Evolutionary conservation across 2,797 vertebrate genomes (phyloP).

Genomic region (Neomorphus geoffroyi): DNA sequence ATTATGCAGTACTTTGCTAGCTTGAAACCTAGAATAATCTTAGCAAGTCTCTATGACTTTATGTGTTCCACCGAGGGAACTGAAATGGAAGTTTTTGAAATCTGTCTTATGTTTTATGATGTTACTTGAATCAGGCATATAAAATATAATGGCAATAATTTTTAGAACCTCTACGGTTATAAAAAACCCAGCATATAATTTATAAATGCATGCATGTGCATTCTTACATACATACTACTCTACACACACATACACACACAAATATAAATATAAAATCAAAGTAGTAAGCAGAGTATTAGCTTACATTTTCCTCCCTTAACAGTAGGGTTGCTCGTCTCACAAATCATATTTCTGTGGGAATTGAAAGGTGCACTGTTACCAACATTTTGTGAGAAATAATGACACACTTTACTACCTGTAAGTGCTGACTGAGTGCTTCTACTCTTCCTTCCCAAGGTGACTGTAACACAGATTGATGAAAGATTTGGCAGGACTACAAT

Average conservation of each 20-base stretch:
- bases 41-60: neutral
- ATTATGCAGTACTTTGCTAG: neutral
- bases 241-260: neutral
- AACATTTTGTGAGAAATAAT: constrained; percentile 80
- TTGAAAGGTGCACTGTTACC: constrained; percentile 70
- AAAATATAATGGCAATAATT: constrained; percentile 20
- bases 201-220: neutral
- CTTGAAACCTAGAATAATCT: neutral
- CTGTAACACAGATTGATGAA: constrained; percentile 82
- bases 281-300: constrained; percentile 28
- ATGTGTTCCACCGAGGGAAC: neutral
- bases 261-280: constrained; percentile 14
- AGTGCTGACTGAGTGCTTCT: constrained; percentile 81
- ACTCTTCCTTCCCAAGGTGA: constrained; percentile 81
- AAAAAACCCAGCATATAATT: neutral
- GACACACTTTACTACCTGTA: constrained; percentile 79
- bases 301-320: constrained; percentile 66
- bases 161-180: neutral
- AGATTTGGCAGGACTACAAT: constrained; percentile 75
- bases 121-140: neutral
- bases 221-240: neutral
- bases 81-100: constrained; percentile 26
- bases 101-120: constrained; percentile 17
- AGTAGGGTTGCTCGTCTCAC: constrained; percentile 62
- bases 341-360: constrained; percentile 77